Evolutionary conservation across 2,113 vertebrate genomes (phyloP).

Genomic region (Tachysurus fulvidraco): DNA sequence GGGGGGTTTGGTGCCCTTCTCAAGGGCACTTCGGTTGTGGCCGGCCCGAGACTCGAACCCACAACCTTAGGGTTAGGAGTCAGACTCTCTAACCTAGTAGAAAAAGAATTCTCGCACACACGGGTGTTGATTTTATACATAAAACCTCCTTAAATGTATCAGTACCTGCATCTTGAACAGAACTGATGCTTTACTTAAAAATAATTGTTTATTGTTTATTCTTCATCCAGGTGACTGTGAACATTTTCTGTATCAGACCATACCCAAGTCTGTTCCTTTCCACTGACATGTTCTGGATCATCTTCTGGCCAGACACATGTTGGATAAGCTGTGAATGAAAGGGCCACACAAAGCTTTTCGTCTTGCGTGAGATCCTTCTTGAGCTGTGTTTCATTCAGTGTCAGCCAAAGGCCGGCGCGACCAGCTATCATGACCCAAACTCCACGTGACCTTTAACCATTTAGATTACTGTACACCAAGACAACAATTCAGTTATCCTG

Average conservation of each 20-base stretch:
- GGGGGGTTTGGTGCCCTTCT: too few relatives aligned
- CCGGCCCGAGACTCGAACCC: too few relatives aligned
- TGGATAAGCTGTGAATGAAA: slow-evolving; percentile 31
- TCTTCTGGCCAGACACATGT: neutral
- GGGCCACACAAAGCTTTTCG: slow-evolving; percentile 23
- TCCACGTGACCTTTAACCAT: slow-evolving; percentile 37
- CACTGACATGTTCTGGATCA: neutral
- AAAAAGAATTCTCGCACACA: too few relatives aligned
- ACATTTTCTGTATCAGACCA: neutral
- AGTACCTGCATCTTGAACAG: neutral
- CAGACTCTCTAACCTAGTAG: neutral
- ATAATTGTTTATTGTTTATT: neutral
- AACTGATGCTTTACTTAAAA: neutral
- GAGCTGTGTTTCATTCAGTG: slow-evolving; percentile 30
- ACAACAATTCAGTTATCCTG: slow-evolving; percentile 16
- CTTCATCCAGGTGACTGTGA: neutral
- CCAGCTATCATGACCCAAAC: slow-evolving; percentile 29
- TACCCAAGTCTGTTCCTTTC: neutral
- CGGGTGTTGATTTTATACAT: neutral
- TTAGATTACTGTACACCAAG: slow-evolving; percentile 45
- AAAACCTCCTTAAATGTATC: neutral
- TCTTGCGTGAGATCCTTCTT: slow-evolving; percentile 33
- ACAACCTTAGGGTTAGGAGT: too few relatives aligned
- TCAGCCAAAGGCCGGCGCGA: slow-evolving; percentile 36
- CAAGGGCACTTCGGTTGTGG: too few relatives aligned